Evolutionary conservation across 2,888 invertebrate genomes (phyloP).

Genomic region (Allophyes oxyacanthae): DNA sequence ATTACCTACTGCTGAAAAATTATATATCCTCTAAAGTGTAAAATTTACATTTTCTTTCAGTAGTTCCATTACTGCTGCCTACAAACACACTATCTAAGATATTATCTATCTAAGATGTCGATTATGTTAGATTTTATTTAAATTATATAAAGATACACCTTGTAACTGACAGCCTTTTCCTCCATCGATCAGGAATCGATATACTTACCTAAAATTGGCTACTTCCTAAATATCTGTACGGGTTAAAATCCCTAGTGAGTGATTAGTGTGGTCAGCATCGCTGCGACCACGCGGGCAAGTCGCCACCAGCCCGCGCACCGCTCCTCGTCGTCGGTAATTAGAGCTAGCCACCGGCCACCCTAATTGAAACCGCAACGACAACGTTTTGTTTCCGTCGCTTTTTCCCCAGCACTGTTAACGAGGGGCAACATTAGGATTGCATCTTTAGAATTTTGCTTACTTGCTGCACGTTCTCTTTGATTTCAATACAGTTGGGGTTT

Average conservation of each 20-base stretch:
- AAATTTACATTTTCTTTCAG: too few species aligned
- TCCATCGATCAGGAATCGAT: slow-evolving; percentile 10
- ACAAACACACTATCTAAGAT: too few species aligned
- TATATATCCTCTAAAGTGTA: too few species aligned
- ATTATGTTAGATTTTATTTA: too few species aligned
- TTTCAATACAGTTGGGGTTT: slow-evolving; percentile 29
- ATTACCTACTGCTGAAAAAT: too few species aligned
- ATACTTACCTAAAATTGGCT: slow-evolving; percentile 26
- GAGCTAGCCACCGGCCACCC: slow-evolving; percentile 62
- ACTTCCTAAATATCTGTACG: slow-evolving; percentile 40
- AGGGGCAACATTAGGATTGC: slow-evolving; percentile 64
- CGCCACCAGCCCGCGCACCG: slow-evolving; percentile 24
- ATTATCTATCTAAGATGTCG: too few species aligned
- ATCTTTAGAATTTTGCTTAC: slow-evolving; percentile 47
- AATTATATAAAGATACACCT: too few species aligned
- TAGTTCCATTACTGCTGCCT: too few species aligned
- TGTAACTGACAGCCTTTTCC: too few species aligned
- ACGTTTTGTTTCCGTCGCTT: slow-evolving; percentile 64
- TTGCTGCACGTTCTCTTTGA: slow-evolving; percentile 38
- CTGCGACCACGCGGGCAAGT: slow-evolving; percentile 19
- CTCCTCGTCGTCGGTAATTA: slow-evolving; percentile 65
- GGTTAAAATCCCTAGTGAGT: slow-evolving; percentile 47
- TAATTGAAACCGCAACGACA: slow-evolving; percentile 79
- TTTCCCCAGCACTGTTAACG: slow-evolving; percentile 69
- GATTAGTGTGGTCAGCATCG: slow-evolving; percentile 49